Percentiles rank a stretch among this genome's conserved stretches.
phyloP scores from a whole-genome alignment of 2,888 invertebrate species.

The Abrostola triplasia region DNA sequence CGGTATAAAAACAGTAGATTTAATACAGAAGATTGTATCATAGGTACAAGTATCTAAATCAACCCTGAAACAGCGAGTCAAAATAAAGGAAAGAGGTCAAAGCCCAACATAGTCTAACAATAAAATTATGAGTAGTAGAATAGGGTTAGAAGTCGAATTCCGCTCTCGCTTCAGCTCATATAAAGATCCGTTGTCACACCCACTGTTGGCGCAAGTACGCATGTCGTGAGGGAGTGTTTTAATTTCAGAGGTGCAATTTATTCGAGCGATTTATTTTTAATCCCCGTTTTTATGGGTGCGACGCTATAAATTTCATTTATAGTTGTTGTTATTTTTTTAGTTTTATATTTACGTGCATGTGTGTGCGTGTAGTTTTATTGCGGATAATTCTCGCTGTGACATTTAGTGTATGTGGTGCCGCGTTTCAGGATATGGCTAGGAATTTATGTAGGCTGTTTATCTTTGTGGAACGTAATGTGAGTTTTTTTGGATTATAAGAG shows the following conservation, averaged over 20 bases:
- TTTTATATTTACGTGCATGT: conserved; percentile 47
- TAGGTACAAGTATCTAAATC: no score
- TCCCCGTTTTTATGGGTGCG: conserved; percentile 87
- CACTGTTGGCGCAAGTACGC: conserved; percentile 76
- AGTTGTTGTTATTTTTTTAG: conserved; percentile 79
- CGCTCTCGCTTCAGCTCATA: conserved; percentile 59
- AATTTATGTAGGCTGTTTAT: conserved; percentile 1
- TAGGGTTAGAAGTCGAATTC: neutral
- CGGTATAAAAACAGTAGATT: no score
- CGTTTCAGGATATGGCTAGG: neutral
- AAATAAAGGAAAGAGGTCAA: no score
- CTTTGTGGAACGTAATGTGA: neutral
- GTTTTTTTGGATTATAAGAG: no score
- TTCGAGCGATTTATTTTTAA: conserved; percentile 89
- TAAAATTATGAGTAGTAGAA: no score
- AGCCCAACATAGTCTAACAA: no score
- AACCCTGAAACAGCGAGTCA: no score
- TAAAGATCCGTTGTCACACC: conserved; percentile 46
- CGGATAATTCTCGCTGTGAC: conserved; percentile 26
- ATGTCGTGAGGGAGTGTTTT: conserved; percentile 87
- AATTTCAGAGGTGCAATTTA: conserved; percentile 89
- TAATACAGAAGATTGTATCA: no score
- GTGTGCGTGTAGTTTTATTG: conserved; percentile 51
- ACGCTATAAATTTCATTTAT: conserved; percentile 85
- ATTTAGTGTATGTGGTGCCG: conserved; percentile 17